Percentiles rank a stretch among this genome's conserved stretches.
Conservation (phyloP, 2,797 vertebrate genomes). For the Loriculus beryllinus region DNA sequence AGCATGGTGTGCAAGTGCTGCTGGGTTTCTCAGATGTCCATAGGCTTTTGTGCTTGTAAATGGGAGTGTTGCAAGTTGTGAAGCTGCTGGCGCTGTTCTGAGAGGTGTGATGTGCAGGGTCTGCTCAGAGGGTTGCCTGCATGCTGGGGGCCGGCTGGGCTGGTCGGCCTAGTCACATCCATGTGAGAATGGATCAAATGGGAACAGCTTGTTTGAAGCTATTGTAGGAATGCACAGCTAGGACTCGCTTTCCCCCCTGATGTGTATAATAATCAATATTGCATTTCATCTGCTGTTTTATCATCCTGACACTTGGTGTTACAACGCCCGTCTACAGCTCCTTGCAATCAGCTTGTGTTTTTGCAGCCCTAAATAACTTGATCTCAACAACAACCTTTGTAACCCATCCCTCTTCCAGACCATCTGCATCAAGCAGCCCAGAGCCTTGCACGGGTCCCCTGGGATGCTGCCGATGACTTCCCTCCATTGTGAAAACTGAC, state of each 20-base stretch:
- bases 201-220: neutral
- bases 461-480: accelerated
- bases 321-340: neutral
- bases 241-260: neutral
- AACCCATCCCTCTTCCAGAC: neutral
- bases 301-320: neutral
- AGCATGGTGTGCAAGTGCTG: neutral
- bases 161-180: accelerated
- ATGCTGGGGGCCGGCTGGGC: neutral
- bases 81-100: neutral
- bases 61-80: neutral
- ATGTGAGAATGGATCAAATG: neutral
- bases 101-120: neutral
- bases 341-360: neutral
- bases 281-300: neutral
- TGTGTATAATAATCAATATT: neutral
- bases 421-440: neutral
- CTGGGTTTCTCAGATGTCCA: neutral
- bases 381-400: neutral
- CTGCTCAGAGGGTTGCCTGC: neutral
- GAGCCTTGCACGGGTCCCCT: neutral
- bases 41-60: neutral
- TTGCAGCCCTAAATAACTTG: neutral
- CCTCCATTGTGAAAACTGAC: neutral
- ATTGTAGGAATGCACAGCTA: neutral